phyloP scores from a whole-genome alignment of 2,888 invertebrate genomes.

The Epinotia bilunana region DNA sequence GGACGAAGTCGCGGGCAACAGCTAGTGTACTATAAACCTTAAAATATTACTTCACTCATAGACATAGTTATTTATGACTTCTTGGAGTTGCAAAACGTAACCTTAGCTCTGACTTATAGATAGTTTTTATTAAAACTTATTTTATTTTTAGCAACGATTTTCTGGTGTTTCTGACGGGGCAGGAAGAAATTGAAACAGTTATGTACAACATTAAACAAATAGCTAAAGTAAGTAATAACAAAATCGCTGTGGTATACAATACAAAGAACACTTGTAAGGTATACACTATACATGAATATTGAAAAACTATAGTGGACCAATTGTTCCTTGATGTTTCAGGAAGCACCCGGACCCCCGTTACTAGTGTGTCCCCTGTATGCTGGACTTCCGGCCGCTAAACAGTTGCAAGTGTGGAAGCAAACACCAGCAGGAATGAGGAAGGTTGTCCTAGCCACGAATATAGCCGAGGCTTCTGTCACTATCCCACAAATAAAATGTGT shows the following conservation, averaged over 20 bases:
- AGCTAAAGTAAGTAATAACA: slow-evolving; percentile 84
- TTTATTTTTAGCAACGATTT: slow-evolving; percentile 91
- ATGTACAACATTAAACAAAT: slow-evolving; percentile 89
- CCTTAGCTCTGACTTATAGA: no score
- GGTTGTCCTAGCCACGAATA: slow-evolving; percentile 97
- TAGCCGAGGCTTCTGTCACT: slow-evolving; percentile 99
- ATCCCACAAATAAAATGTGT: slow-evolving; percentile 96
- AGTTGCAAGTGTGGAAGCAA: slow-evolving; percentile 93
- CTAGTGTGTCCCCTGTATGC: slow-evolving; percentile 96
- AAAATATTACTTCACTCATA: neutral
- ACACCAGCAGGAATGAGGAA: slow-evolving; percentile 91
- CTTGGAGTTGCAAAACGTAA: neutral
- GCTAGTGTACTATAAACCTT: no score
- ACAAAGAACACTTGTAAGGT: neutral
- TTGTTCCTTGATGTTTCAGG: slow-evolving; percentile 61
- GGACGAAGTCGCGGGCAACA: no score
- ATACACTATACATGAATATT: neutral
- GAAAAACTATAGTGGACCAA: neutral
- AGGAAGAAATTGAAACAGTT: slow-evolving; percentile 97
- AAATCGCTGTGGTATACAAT: neutral
- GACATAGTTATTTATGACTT: neutral
- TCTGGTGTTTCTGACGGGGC: slow-evolving; percentile 96
- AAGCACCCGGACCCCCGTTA: slow-evolving; percentile 87
- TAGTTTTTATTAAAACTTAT: slow-evolving; percentile 10
- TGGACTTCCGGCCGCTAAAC: slow-evolving; percentile 93